Percentiles rank a stretch among this genome's conserved stretches.
Conservation (phyloP, 1,140 invertebrate species). For the Kradibia gibbosae region DNA sequence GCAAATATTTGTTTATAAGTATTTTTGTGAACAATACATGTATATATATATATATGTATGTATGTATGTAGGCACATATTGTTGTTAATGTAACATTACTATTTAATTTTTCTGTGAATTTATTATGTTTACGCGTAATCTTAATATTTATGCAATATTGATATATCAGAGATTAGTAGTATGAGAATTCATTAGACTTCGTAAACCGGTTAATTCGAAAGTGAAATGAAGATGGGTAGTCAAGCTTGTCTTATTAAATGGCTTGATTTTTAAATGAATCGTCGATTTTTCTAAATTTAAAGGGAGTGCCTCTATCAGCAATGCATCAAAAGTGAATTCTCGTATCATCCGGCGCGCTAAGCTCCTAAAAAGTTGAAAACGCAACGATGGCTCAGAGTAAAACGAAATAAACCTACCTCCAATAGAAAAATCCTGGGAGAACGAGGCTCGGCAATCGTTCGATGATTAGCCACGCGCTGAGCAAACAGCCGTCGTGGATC, state of each 20-base stretch:
- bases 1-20: too few species aligned
- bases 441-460: conserved; percentile 19
- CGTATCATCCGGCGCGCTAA: neutral
- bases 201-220: neutral
- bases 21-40: too few species aligned
- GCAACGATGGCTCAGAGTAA: neutral
- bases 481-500: conserved; percentile 30
- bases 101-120: too few species aligned
- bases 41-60: too few species aligned
- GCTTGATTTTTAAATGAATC: neutral
- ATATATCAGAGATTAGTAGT: too few species aligned
- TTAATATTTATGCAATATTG: too few species aligned
- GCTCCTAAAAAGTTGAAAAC: neutral
- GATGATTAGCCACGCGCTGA: conserved; percentile 6
- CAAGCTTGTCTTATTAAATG: neutral
- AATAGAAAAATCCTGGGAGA: neutral
- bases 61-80: too few species aligned
- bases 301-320: neutral
- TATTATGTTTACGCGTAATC: too few species aligned
- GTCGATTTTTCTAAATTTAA: neutral
- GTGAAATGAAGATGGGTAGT: neutral
- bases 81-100: too few species aligned
- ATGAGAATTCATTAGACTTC: neutral
- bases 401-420: conserved; percentile 23
- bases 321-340: neutral